A percentile compares a stretch with the other conserved stretches of the same genome.
phyloP scores from a whole-genome alignment of 1,140 invertebrate genomes.

The Aphidius gifuensis region DNA sequence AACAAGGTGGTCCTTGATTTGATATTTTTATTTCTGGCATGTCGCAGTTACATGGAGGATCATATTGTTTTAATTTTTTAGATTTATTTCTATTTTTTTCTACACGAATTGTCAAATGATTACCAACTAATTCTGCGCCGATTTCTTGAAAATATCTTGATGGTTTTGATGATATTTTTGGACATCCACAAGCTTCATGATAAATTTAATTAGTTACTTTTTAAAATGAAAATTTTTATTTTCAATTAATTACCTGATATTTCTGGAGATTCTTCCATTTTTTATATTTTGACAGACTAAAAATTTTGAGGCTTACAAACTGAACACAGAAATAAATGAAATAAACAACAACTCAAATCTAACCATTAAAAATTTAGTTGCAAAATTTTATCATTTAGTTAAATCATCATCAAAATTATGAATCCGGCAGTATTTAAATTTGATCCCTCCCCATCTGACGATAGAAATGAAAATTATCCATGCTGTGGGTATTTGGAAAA shows the following conservation, averaged over 20 bases:
- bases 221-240: neutral
- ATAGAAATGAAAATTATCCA: too few species aligned
- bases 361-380: too few species aligned
- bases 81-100: constrained; percentile 41
- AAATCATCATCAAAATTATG: too few species aligned
- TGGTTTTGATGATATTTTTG: constrained; percentile 8
- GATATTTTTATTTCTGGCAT: constrained; percentile 42
- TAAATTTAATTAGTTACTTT: neutral
- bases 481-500: too few species aligned
- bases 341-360: too few species aligned
- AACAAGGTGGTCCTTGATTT: constrained; percentile 37
- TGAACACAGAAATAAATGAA: too few species aligned
- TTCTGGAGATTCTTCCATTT: neutral
- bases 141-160: constrained; percentile 45
- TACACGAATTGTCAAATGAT: constrained; percentile 46
- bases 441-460: too few species aligned
- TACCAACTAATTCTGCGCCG: constrained; percentile 40
- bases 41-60: constrained; percentile 45
- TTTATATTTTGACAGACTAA: neutral
- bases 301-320: too few species aligned
- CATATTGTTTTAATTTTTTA: constrained; percentile 32
- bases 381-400: too few species aligned
- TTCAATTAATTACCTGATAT: neutral
- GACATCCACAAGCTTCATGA: constrained; percentile 10
- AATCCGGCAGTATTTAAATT: too few species aligned